Evolutionary conservation across 2,113 vertebrate species (phyloP), one percentile per base, ranked within the genome.

Genomic region (Phyllostomus hastatus): DNA sequence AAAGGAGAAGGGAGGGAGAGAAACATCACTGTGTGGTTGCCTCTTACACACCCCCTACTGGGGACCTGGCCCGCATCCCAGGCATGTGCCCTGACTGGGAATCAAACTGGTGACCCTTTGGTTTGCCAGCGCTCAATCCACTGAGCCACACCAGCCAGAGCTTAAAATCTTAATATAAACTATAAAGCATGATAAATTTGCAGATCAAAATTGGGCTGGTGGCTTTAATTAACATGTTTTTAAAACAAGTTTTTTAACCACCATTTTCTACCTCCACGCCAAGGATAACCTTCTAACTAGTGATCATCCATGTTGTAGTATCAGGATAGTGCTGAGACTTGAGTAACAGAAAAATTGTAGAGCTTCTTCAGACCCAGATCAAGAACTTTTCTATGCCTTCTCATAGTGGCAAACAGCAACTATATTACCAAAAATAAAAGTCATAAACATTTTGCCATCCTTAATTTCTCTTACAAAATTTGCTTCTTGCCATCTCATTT

Each of bases 401-500:
- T 99, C 99, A 88, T 99, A 99, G 95, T 98, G 99, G n/a, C 99
- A 99, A 95, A 99, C 99, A 66, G 99, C 98, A 88, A 99, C 98
- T 95, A 99, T 95, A 64, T 99, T 99, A 72, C 99, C 99, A 97
- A 99, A 99, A 88, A 98, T 99, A 87, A 99, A 97, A 95, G 99
- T 99, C 99, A 99, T 99, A 89, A 99, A 93, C 99, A 99, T 97
- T 98, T 99, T 99, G 73, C 98, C 99, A 16, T 99, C 99, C 96
- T 99, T 99, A 95, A 99, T 98, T 98, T 99, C 99, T 97, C 99
- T 98, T 97, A 99, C 98, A 87, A 99, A 99, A 87, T 98, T 99
- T 95, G 99, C 99, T 97, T 99, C 99, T 97, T 99, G 96, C 98
- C 99, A 0, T 99, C 99, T 99, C 99, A 99, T 97, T 99, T 99